Conservation (phyloP, 2,797 vertebrate species). For the Protosalanx chinensis region DNA sequence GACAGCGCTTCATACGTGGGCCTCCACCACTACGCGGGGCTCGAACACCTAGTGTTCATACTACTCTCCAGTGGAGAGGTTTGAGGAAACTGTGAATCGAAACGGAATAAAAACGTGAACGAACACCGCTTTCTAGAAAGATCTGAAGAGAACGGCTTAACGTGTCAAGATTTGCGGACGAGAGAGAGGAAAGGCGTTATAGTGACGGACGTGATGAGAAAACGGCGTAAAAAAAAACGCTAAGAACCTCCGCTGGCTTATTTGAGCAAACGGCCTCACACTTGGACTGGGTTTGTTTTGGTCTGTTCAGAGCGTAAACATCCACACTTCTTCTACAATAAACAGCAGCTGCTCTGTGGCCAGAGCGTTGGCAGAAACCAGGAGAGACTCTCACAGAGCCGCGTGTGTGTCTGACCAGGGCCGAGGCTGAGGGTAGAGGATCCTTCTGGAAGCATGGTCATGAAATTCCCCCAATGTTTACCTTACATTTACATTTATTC, state of each 20-base stretch:
- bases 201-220: constrained; percentile 31
- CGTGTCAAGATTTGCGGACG: background rate
- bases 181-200: background rate
- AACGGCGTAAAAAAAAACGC: constrained; percentile 36
- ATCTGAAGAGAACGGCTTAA: background rate
- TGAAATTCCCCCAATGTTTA: constrained; percentile 49
- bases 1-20: constrained; percentile 39
- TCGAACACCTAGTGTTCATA: constrained; percentile 59
- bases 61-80: constrained; percentile 29
- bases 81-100: constrained; percentile 26
- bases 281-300: constrained; percentile 61
- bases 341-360: constrained; percentile 46
- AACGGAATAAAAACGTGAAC: constrained; percentile 15
- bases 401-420: constrained; percentile 24
- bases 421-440: constrained; percentile 39
- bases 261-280: constrained; percentile 61
- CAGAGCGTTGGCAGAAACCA: constrained; percentile 3
- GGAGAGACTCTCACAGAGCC: background rate
- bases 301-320: constrained; percentile 54
- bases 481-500: too few species aligned
- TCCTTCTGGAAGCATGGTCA: constrained; percentile 45
- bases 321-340: constrained; percentile 63
- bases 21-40: constrained; percentile 35
- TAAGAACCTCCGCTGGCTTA: constrained; percentile 44
- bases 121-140: constrained; percentile 8